Base-by-base conservation (phyloP, 2,797 vertebrate genomes). In the Choloepus didactylus region DNA sequence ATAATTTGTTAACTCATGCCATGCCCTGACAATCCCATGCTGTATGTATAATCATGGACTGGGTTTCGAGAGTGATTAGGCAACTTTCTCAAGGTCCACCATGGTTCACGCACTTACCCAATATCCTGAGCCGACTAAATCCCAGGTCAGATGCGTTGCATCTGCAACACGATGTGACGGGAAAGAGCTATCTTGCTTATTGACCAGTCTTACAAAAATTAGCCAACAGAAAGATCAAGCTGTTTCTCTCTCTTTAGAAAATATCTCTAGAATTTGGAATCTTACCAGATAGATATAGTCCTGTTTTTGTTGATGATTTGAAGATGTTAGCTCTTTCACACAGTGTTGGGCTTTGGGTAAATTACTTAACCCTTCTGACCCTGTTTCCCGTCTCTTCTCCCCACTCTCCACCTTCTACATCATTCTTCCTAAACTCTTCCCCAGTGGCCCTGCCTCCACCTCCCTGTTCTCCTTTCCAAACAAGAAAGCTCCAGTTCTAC, bases 331-430 rank as follows among this genome's bases (percentile, higher is more conserved):
- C 3, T 29, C 7, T 35, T 81, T 29, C 4, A 21, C 8, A 0
- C 3, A 18, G 6, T 69, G 59, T 3, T 9, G 23, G 29, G 23
- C 49, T 23, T 18, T 6, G 1, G 5, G 5, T 7, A 44, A 41
- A 41, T 25, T 7, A 10, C 44, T 82, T 35, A 4, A 56, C 56
- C 56, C 7, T 21, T 19, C 56, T 56, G 19, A 21, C 5, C 16
- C 29, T n/a, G 3, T 5, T 0, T 25, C 6, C 0, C 2, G 1
- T 23, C 27, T 4, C 31, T 15, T 11, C 38, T 12, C n/a, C 6
- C 6, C 18, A 9, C 6, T 5, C 41, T 44, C 21, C 49, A 16
- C 64, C 29, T 54, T 8, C 5, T 3, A 2, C 6, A 21, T 38
- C 46, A 51, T 46, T 9, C n/a, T n/a, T 82, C n/a, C 62, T 38